phyloP scores from a whole-genome alignment of 2,113 vertebrate species.

The Glaucidium brasilianum region DNA sequence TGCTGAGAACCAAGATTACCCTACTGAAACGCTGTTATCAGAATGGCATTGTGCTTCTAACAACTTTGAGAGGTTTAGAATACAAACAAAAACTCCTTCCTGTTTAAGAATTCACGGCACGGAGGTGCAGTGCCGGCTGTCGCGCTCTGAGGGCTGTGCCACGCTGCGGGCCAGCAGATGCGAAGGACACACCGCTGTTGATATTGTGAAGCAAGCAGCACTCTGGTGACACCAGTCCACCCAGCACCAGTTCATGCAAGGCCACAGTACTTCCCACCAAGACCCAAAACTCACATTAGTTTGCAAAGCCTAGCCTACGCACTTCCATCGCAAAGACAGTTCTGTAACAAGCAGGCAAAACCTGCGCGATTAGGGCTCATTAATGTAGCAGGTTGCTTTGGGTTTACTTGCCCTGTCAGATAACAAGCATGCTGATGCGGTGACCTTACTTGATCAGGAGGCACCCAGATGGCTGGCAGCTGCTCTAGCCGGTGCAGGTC shows the following conservation, averaged over 20 bases:
- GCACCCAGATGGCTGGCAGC: background rate
- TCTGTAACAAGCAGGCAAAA: background rate
- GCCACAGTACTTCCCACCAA: background rate
- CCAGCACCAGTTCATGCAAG: background rate
- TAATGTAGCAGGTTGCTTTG: background rate
- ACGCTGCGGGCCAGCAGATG: background rate
- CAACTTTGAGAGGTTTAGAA: background rate
- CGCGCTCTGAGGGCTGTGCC: background rate
- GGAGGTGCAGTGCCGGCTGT: background rate
- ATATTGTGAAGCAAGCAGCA: background rate
- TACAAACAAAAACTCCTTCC: background rate
- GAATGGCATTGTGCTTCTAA: background rate
- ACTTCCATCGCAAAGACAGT: background rate
- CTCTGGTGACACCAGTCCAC: background rate
- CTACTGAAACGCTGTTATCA: rapidly evolving
- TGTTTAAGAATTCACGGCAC: background rate
- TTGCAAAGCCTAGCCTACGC: background rate
- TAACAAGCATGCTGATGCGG: background rate
- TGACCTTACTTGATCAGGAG: background rate
- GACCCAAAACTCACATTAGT: background rate
- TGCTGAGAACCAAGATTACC: background rate
- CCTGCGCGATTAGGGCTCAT: background rate
- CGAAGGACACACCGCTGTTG: rapidly evolving
- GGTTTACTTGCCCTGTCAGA: background rate
- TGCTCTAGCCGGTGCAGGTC: background rate